Conservation (phyloP, 92 coral and sea anemone species). For the Bergia sp. region DNA sequence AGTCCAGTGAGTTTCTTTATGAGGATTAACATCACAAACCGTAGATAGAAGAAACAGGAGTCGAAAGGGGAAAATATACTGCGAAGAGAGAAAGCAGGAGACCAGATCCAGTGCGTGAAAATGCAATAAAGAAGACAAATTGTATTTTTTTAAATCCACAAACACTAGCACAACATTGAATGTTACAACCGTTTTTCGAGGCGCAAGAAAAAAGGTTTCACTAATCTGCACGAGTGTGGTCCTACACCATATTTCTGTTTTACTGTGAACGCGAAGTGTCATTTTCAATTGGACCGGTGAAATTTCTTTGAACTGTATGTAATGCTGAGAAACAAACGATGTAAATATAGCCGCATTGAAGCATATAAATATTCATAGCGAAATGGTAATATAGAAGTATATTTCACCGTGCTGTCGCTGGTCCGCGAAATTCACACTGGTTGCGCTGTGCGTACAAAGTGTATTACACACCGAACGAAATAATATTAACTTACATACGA, state of each 20-base stretch:
- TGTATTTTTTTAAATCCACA: slow-evolving; percentile 10
- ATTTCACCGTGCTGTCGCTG: slow-evolving; percentile 48
- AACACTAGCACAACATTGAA: background rate
- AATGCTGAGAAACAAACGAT: slow-evolving; percentile 39
- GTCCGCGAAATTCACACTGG: slow-evolving; percentile 1
- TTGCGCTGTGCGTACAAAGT: background rate
- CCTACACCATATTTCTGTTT: background rate
- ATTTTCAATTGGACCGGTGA: slow-evolving; percentile 28
- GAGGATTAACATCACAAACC: background rate
- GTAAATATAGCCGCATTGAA: slow-evolving; percentile 57
- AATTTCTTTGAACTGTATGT: slow-evolving; percentile 20
- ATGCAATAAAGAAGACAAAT: slow-evolving; percentile 6
- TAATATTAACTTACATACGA: background rate
- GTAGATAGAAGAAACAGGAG: slow-evolving; percentile 18
- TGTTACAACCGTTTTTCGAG: background rate
- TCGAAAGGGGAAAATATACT: background rate
- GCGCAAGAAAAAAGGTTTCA: background rate
- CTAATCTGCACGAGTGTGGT: background rate
- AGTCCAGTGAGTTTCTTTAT: background rate
- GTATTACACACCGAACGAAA: background rate
- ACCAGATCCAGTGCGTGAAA: slow-evolving; percentile 13
- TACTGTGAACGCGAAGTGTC: background rate
- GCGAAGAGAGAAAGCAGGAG: slow-evolving; percentile 24
- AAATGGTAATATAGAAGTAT: slow-evolving; percentile 55
- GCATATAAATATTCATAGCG: slow-evolving; percentile 60